phyloP scores from a whole-genome alignment of 2,888 invertebrate species.

The Standfussiana lucernea region DNA sequence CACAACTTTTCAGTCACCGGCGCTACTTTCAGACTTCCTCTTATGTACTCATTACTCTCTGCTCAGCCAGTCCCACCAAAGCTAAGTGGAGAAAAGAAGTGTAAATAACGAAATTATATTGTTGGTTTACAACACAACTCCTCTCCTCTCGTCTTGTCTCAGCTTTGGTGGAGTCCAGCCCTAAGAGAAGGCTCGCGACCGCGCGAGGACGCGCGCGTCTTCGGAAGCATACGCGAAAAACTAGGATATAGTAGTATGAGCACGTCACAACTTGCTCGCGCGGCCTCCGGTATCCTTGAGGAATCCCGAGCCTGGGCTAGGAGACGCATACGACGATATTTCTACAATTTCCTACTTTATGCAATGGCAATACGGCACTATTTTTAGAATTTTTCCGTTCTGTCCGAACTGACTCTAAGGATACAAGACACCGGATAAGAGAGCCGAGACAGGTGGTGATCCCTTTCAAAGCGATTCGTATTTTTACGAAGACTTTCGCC shows the following conservation, averaged over 20 bases:
- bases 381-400: background rate
- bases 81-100: too few species aligned
- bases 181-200: background rate
- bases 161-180: too few species aligned
- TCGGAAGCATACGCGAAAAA: background rate
- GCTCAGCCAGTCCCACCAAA: too few species aligned
- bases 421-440: too few species aligned
- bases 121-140: too few species aligned
- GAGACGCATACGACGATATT: too few species aligned
- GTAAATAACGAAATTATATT: too few species aligned
- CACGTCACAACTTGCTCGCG: background rate
- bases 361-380: background rate
- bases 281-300: background rate
- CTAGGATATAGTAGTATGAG: background rate
- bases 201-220: background rate
- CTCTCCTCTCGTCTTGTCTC: too few species aligned
- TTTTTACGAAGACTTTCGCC: background rate
- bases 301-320: background rate
- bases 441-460: background rate
- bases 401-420: background rate
- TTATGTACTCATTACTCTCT: too few species aligned
- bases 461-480: background rate
- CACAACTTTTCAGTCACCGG: too few species aligned
- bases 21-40: too few species aligned
- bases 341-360: background rate